Base-by-base conservation (phyloP, 2,888 invertebrate genomes). In the Chironomus riparius region DNA sequence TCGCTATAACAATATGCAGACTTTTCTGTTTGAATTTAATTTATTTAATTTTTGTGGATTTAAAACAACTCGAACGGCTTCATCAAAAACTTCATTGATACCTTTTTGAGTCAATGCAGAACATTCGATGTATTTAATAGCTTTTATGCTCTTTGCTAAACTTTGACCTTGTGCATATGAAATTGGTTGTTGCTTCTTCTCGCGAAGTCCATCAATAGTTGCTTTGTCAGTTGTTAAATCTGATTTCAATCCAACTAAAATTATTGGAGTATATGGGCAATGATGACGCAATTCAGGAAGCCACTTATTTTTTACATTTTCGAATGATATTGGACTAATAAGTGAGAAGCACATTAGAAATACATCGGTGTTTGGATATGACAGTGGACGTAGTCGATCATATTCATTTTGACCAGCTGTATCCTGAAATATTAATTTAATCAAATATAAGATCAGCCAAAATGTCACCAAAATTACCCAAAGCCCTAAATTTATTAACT, bases 171-270 rank as follows among this genome's bases (percentile, higher is more conserved):
- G 38, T 13, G 13, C 10, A 65, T 65, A 65, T 7, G 22, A 13
- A 2, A 65, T 24, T 13, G 65, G 65, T 13, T 12, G 13, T 5
- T 24, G 10, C 1, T 65, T 65, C 12, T n/a, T 65, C 13, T 22
- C 5, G 1, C 21, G 7, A 0, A 22, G 5, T 10, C 12, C 24
- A 10, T 24, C 22, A 21, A 98, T 93, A 77, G 97, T 98, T 82
- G 92, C 93, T 85, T 96, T 94, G 86, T 98, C 95, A 84, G 98
- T 98, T 82, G 98, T 91, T 79, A 99, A 88, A 86, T 99, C 98
- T 78, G 87, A 83, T 80, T 88, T 88, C 70, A 88, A 88, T 68
- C 88, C 88, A 12, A 89, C 84, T 48, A 89, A 81, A 78, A 88
- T 87, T 77, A 88, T 88, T 4, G 88, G 88, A 12, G 88, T 88